Evolutionary conservation across 2,888 invertebrate genomes (phyloP).

Genomic region (Arrhopalites spinosus): DNA sequence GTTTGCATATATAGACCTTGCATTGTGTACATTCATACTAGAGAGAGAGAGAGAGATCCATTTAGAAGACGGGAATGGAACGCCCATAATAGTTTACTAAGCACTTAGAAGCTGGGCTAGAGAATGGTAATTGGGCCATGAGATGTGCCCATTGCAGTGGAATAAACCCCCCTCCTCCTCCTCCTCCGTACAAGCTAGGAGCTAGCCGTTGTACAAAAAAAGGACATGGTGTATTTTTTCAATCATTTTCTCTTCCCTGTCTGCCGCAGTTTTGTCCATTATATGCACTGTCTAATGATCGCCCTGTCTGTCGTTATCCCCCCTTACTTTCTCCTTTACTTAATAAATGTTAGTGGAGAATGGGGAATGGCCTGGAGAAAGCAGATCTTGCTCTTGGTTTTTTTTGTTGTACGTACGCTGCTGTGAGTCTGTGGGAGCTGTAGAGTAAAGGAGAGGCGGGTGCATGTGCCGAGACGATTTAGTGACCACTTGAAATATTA

Average conservation of each 20-base stretch:
- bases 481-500: neutral
- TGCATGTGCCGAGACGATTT: too few relatives aligned
- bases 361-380: too few relatives aligned
- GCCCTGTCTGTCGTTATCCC: neutral
- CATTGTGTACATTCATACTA: neutral
- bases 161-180: neutral
- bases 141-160: conserved; percentile 2
- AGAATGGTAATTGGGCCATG: conserved; percentile 2
- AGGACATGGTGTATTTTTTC: neutral
- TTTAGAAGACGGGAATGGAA: neutral
- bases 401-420: too few relatives aligned
- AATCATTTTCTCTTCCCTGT: neutral
- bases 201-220: too few relatives aligned
- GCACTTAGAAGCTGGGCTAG: neutral
- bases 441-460: too few relatives aligned
- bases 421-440: too few relatives aligned
- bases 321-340: too few relatives aligned
- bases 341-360: too few relatives aligned
- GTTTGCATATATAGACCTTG: neutral
- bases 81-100: conserved; percentile 10
- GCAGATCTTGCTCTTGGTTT: too few relatives aligned
- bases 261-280: neutral
- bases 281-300: neutral
- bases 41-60: neutral
- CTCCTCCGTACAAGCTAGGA: too few relatives aligned